Evolutionary conservation across 2,113 vertebrate genomes (phyloP).

Genomic region (Bolborhynchus lineola): DNA sequence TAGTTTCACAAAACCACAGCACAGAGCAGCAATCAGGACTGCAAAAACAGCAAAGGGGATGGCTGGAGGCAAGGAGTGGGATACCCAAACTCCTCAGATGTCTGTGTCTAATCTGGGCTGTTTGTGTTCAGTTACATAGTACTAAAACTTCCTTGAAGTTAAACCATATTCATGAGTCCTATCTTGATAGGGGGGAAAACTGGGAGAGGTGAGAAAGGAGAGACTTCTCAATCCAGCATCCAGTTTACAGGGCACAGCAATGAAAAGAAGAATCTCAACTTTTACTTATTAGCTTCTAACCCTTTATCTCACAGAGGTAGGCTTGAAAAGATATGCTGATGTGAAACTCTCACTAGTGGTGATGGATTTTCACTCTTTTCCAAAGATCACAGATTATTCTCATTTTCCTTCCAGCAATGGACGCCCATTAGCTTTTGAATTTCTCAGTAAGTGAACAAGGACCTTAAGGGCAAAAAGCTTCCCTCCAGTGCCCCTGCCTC

Average conservation of each 20-base stretch:
- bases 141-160: background rate
- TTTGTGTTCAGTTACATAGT: background rate
- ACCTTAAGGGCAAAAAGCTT: background rate
- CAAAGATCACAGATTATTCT: background rate
- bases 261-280: background rate
- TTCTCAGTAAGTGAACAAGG: background rate
- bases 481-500: background rate
- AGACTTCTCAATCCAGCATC: background rate
- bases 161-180: background rate
- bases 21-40: background rate
- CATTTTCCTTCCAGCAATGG: background rate
- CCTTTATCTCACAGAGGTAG: background rate
- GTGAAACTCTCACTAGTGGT: background rate
- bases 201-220: background rate
- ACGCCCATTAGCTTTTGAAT: background rate
- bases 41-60: background rate
- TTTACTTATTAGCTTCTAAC: background rate
- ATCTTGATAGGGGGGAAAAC: background rate
- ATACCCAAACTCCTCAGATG: background rate
- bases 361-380: conserved; percentile 11
- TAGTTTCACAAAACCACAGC: background rate
- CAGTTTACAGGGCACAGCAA: background rate
- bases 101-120: background rate
- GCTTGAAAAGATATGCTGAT: background rate
- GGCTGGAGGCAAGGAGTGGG: background rate